Percentiles rank a stretch among this genome's conserved stretches.
Evolutionary conservation across 1,140 invertebrate species (phyloP).

Genomic region (Atopsyche davidsoni): DNA sequence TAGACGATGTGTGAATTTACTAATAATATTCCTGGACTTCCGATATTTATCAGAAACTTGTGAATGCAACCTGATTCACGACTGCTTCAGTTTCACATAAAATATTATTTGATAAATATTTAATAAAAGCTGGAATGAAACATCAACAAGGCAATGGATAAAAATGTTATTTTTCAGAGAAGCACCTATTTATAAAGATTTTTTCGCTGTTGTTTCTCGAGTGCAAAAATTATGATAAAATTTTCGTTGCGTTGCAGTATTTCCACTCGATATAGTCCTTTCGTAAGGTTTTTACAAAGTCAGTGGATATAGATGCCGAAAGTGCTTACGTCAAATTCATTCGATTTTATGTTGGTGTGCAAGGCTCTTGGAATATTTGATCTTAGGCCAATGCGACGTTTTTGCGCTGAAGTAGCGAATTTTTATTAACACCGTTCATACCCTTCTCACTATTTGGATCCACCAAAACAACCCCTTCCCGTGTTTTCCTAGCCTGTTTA

Average conservation of each 20-base stretch:
- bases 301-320: conserved; percentile 12
- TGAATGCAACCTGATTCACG: too few relatives aligned
- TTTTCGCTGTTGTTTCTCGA: neutral
- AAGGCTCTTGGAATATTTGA: conserved; percentile 19
- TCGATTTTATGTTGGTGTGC: conserved; percentile 15
- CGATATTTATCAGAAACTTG: too few relatives aligned
- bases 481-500: too few relatives aligned
- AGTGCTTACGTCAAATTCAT: conserved; percentile 24
- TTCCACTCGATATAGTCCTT: neutral
- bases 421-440: neutral
- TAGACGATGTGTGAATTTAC: too few relatives aligned
- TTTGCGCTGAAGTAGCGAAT: neutral
- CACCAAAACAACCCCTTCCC: too few relatives aligned
- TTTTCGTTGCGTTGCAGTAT: neutral
- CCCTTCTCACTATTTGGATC: too few relatives aligned
- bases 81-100: too few relatives aligned
- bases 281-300: neutral
- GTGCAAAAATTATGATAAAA: neutral
- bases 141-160: too few relatives aligned
- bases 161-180: too few relatives aligned
- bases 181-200: neutral
- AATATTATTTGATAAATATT: too few relatives aligned
- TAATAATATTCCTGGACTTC: too few relatives aligned
- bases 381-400: conserved; percentile 10
- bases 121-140: too few relatives aligned